These are phyloP conservation scores for Subanguina moxae DNA, from an alignment of 1,140 invertebrate genomes.

Conservation along the genomic window DNA sequence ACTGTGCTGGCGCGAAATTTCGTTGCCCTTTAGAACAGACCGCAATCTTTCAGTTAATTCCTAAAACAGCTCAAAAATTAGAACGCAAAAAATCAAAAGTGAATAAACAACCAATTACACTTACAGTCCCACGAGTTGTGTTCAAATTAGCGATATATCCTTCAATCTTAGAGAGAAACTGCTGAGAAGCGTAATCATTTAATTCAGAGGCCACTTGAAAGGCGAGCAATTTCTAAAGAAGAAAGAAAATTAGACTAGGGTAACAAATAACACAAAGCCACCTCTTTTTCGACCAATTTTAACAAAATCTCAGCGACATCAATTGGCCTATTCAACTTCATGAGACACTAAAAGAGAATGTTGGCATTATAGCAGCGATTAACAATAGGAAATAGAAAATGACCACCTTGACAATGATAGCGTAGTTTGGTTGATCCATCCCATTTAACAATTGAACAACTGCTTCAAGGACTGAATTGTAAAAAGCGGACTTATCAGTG, in stretches of 20 bases:
- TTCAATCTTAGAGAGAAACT: conserved; percentile 83
- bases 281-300: neutral
- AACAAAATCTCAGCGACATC: neutral
- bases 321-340: neutral
- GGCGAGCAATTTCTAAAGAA: conserved; percentile 73
- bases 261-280: neutral
- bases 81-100: neutral
- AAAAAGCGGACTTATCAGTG: neutral
- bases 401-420: neutral
- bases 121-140: conserved; percentile 63
- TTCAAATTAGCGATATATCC: conserved; percentile 69
- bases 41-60: conserved; percentile 64
- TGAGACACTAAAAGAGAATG: neutral
- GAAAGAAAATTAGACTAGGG: no score
- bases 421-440: neutral
- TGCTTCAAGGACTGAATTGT: conserved; percentile 26
- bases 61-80: conserved; percentile 11
- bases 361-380: neutral
- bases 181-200: conserved; percentile 96
- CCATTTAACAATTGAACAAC: neutral
- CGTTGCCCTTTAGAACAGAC: conserved; percentile 86
- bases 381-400: neutral
- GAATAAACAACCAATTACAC: no score
- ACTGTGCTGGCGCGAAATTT: conserved; percentile 88
- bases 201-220: conserved; percentile 98